A percentile compares a stretch with the other conserved stretches of the same genome.
Conservation (phyloP, 2,888 invertebrate species). For the Conus canariensis region DNA sequence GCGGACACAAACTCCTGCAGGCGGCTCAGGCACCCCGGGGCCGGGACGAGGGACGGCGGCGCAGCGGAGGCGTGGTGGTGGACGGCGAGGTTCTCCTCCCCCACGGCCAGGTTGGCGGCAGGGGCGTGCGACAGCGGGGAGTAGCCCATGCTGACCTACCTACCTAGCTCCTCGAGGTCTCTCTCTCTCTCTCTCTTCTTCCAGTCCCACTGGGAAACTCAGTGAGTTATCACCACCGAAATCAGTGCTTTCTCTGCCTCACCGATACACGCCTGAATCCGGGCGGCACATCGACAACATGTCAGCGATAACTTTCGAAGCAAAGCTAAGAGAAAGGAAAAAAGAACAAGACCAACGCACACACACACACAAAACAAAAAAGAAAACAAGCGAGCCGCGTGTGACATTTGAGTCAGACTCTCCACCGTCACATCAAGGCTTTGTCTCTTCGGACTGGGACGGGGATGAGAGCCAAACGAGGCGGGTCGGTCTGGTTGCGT, state of each 20-base stretch:
- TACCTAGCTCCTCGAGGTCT: too few relatives aligned
- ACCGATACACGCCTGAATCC: too few relatives aligned
- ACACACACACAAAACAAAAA: too few relatives aligned
- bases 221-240: too few relatives aligned
- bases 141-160: neutral
- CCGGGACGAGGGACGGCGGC: neutral
- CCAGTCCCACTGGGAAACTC: neutral
- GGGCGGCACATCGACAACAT: too few relatives aligned
- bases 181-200: too few relatives aligned
- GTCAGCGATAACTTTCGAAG: too few relatives aligned
- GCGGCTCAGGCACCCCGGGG: neutral
- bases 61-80: neutral
- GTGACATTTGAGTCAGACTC: too few relatives aligned
- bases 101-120: neutral
- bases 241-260: too few relatives aligned
- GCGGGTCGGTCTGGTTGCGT: neutral
- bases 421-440: neutral
- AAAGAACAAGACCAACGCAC: too few relatives aligned
- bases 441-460: constrained; percentile 1
- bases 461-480: neutral
- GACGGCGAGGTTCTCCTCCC: neutral
- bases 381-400: too few relatives aligned
- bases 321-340: too few relatives aligned
- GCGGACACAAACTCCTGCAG: neutral
- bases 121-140: neutral